Evolutionary conservation across 1,140 invertebrate genomes (phyloP), one percentile per base, ranked within the genome.

Genomic region (Melanaphis sacchari): DNA sequence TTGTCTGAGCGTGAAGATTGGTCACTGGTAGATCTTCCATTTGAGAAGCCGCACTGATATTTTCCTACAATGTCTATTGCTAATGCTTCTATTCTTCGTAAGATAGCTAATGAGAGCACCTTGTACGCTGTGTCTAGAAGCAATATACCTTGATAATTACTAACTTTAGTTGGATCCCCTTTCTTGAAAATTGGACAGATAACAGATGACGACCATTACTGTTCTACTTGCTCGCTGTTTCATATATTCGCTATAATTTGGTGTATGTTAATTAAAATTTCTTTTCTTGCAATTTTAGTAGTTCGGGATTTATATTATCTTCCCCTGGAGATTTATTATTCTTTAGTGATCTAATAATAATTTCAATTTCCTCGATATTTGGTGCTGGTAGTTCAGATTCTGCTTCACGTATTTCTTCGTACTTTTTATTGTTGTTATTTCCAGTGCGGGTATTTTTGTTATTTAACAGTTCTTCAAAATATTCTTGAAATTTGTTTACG

Each of bases 301-400:
- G n/a, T n/a, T n/a, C n/a, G n/a, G n/a, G n/a, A n/a, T n/a, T n/a
- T n/a, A n/a, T n/a, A n/a, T n/a, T n/a, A n/a, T n/a, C n/a, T n/a
- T n/a, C n/a, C n/a, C n/a, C n/a, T n/a, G n/a, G n/a, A n/a, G n/a
- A n/a, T n/a, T n/a, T n/a, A n/a, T n/a, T n/a, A n/a, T n/a, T n/a
- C n/a, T n/a, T n/a, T n/a, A n/a, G n/a, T 66, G 24, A 40, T 22
- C 8, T 43, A 52, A 92, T 92, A 26, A 76, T 76, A n/a, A 66
- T 92, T 92, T 82, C 31, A 66, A 92, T 66, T 92, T 92, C 91
- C 31, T 92, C 59, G 38, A 76, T 59, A 41, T 41, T 92, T 41
- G 91, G 66, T 82, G 15, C 41, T 41, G 18, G 54, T 4, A 76
- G n/a, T 92, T 92, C 66, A 82, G 31, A 18, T 76, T 92, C 91